Evolutionary conservation across 2,888 invertebrate genomes (phyloP).

Genomic region (Hartigia nigra): DNA sequence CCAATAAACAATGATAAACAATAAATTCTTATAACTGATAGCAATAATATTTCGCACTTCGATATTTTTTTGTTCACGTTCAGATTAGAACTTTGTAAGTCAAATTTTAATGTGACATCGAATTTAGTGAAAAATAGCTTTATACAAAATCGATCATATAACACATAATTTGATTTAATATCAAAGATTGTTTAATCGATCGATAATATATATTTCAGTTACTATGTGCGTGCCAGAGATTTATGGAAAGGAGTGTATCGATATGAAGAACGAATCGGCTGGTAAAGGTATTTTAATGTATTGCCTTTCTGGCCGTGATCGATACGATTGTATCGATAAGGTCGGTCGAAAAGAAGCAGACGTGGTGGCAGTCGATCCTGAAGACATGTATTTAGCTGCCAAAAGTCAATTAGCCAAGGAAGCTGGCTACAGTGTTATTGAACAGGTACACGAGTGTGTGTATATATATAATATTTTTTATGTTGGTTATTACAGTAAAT

Average conservation of each 20-base stretch:
- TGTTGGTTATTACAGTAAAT: not conserved
- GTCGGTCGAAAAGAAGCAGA: slow-evolving; percentile 84
- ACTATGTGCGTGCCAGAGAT: slow-evolving; percentile 81
- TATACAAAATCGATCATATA: not conserved
- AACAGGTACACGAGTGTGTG: slow-evolving; percentile 42
- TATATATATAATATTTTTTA: too few relatives aligned
- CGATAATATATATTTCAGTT: slow-evolving; percentile 65
- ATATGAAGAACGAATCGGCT: slow-evolving; percentile 74
- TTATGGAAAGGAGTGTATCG: slow-evolving; percentile 73
- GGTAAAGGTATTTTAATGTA: slow-evolving; percentile 71
- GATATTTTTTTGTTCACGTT: not conserved
- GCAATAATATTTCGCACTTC: not conserved
- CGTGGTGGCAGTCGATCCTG: slow-evolving; percentile 84
- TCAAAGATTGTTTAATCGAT: too few relatives aligned
- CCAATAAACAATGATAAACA: not conserved
- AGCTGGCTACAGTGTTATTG: slow-evolving; percentile 54
- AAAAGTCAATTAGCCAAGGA: slow-evolving; percentile 59
- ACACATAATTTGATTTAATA: not conserved
- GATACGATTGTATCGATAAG: slow-evolving; percentile 81
- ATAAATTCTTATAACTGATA: not conserved
- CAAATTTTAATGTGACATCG: not conserved
- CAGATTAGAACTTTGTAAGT: not conserved
- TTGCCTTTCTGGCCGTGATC: slow-evolving; percentile 80
- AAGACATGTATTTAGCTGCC: slow-evolving; percentile 87
- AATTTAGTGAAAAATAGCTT: not conserved